Percentiles rank a stretch among this genome's conserved stretches.
Evolutionary conservation across 2,888 invertebrate genomes (phyloP).

Genomic region (Syritta pipiens): DNA sequence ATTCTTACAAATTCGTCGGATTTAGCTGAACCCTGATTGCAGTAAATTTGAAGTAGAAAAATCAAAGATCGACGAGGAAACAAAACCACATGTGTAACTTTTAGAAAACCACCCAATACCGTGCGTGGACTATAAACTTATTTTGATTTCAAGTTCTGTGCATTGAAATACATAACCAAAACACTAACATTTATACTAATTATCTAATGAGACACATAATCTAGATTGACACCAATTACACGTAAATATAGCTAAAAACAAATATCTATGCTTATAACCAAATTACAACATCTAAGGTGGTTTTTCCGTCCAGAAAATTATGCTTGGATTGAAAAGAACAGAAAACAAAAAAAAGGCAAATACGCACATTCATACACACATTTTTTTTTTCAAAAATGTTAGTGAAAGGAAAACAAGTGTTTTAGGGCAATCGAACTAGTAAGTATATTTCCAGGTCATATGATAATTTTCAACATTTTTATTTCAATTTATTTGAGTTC

Average conservation of each 20-base stretch:
- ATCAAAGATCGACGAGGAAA: too few relatives aligned
- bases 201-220: conserved; percentile 34
- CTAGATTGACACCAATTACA: conserved; percentile 14
- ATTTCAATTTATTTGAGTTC: conserved; percentile 44
- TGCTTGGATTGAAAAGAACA: not conserved
- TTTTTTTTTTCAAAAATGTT: not conserved
- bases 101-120: too few relatives aligned
- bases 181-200: too few relatives aligned
- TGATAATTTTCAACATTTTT: not conserved
- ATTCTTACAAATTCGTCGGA: too few relatives aligned
- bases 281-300: conserved; percentile 79
- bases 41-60: too few relatives aligned
- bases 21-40: too few relatives aligned
- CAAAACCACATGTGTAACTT: too few relatives aligned
- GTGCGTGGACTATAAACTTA: too few relatives aligned
- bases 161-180: too few relatives aligned
- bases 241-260: conserved; percentile 8
- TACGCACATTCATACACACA: too few relatives aligned
- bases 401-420: not conserved
- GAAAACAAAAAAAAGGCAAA: too few relatives aligned
- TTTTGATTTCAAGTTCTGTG: too few relatives aligned
- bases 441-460: not conserved
- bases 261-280: conserved; percentile 65
- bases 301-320: conserved; percentile 77
- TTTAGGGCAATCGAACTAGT: not conserved